phyloP scores from a whole-genome alignment of 2,888 invertebrate species.

The Gerris lacustris region DNA sequence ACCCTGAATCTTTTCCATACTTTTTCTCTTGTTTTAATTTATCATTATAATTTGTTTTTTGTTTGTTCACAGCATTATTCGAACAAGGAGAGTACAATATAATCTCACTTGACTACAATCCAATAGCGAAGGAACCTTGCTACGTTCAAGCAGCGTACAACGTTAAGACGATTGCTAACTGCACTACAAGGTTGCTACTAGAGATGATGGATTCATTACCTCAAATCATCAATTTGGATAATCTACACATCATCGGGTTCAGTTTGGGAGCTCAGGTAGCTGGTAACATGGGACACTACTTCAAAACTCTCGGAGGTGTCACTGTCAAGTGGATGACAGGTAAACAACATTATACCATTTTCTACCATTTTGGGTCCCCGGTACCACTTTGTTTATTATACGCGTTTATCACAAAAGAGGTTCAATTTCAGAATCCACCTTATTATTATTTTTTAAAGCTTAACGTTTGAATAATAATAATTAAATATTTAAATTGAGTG shows the following conservation, averaged over 20 bases:
- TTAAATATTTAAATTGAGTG: too few species aligned
- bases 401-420: too few species aligned
- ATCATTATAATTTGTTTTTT: neutral
- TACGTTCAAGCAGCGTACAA: conserved; percentile 48
- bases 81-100: conserved; percentile 46
- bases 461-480: too few species aligned
- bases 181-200: conserved; percentile 47
- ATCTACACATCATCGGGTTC: conserved; percentile 50
- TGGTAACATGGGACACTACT: conserved; percentile 43
- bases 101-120: conserved; percentile 50
- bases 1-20: too few species aligned
- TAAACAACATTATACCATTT: conserved; percentile 30
- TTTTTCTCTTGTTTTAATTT: too few species aligned
- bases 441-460: too few species aligned
- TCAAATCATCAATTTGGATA: conserved; percentile 24
- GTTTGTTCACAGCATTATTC: conserved; percentile 40
- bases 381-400: too few species aligned
- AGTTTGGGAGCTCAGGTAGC: conserved; percentile 52
- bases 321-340: conserved; percentile 45
- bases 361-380: too few species aligned
- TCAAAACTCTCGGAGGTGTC: neutral
- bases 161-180: conserved; percentile 47
- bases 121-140: conserved; percentile 47
- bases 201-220: conserved; percentile 35
- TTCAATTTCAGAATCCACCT: too few species aligned